A percentile compares a stretch with the other conserved stretches of the same genome.
These are phyloP conservation scores for Thalassoma bifasciatum DNA, from an alignment of 2,113 vertebrate genomes.

Conservation along the genomic window DNA sequence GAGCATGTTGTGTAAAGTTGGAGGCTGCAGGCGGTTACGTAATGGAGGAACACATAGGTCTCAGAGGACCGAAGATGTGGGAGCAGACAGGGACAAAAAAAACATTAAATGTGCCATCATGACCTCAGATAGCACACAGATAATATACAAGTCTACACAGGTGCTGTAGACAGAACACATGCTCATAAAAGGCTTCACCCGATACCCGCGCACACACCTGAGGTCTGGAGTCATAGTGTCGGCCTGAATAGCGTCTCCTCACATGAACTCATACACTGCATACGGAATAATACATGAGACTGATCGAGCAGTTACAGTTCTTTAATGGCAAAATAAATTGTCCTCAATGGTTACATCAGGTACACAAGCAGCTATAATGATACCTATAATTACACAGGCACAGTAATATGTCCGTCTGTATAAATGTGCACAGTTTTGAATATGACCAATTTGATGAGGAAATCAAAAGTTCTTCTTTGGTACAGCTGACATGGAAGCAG, in stretches of 20 bases:
- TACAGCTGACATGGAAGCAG: background rate
- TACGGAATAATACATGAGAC: background rate
- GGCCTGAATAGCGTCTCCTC: background rate
- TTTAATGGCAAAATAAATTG: constrained; percentile 42
- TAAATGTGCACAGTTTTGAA: constrained; percentile 1
- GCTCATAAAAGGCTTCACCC: background rate
- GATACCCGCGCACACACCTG: constrained; percentile 10
- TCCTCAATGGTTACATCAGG: background rate
- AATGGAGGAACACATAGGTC: constrained; percentile 21
- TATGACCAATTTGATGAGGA: background rate
- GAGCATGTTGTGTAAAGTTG: background rate
- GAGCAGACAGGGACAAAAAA: constrained; percentile 20
- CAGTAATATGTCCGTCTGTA: background rate
- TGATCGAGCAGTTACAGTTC: background rate
- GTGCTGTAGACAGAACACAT: background rate
- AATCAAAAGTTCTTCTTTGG: background rate
- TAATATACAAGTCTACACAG: background rate
- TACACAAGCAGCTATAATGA: constrained; percentile 6
- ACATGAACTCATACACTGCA: background rate
- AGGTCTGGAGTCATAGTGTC: background rate
- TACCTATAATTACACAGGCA: background rate
- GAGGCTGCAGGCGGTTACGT: constrained; percentile 32
- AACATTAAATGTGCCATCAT: constrained; percentile 17
- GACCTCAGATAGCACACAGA: constrained; percentile 2
- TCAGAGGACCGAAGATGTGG: constrained; percentile 13